These are phyloP conservation scores for Scaptodrosophila latifasciaeformis DNA, from an alignment of 2,888 invertebrate genomes.

Conservation along the genomic window DNA sequence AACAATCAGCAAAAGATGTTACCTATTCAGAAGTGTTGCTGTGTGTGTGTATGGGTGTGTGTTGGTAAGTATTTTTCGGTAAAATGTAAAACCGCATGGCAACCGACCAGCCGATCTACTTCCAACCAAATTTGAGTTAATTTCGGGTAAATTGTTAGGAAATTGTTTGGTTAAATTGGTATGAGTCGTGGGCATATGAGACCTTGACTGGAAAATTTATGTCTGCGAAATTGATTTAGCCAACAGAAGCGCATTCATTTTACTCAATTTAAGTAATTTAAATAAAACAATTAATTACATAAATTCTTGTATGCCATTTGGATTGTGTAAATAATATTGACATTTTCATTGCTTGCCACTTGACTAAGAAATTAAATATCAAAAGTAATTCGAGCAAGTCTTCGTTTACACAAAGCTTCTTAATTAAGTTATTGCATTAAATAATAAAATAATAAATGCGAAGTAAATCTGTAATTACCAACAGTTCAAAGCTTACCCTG, in stretches of 20 bases:
- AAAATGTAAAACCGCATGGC: constrained; percentile 53
- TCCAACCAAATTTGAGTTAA: constrained; percentile 46
- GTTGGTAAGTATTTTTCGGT: constrained; percentile 33
- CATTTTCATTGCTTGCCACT: no score
- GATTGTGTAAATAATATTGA: no score
- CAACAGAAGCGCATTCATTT: no score
- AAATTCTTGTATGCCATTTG: no score
- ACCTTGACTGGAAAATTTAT: constrained; percentile 6
- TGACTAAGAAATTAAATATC: no score
- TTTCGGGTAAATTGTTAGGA: constrained; percentile 60
- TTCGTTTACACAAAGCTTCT: background rate
- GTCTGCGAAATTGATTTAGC: no score
- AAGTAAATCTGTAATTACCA: no score
- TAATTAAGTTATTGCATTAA: background rate
- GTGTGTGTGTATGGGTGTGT: constrained; percentile 11
- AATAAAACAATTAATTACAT: no score
- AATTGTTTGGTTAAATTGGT: constrained; percentile 25
- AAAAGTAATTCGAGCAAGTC: no score
- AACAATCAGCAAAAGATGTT: constrained; percentile 42
- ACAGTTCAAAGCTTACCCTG: no score
- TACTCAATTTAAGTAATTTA: no score
- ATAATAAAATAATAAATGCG: background rate
- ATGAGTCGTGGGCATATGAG: constrained; percentile 6
- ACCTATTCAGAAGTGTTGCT: background rate
- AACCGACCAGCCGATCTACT: constrained; percentile 31